These are phyloP conservation scores for Hemiscyllium ocellatum DNA, from an alignment of 2,113 vertebrate genomes.

Conservation along the genomic window DNA sequence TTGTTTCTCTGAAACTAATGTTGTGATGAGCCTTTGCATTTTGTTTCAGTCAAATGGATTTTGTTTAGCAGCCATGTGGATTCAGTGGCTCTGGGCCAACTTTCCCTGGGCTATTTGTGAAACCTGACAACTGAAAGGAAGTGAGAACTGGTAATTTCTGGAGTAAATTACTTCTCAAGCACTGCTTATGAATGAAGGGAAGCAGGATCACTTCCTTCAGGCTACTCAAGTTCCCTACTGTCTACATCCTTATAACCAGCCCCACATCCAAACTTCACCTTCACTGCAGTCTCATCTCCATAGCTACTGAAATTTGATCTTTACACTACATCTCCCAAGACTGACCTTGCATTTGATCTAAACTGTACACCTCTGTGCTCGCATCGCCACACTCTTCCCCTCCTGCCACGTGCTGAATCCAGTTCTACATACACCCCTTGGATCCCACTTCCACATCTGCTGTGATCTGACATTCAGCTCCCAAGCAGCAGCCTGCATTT, in stretches of 20 bases:
- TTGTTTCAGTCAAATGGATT: not conserved
- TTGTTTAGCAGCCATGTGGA: not conserved
- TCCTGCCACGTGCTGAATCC: too few relatives aligned
- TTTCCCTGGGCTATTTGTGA: not conserved
- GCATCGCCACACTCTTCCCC: too few relatives aligned
- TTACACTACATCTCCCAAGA: not conserved
- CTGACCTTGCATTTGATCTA: not conserved
- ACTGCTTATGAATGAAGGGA: not conserved
- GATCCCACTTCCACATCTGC: not conserved
- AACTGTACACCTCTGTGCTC: too few relatives aligned
- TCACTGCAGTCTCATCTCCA: too few relatives aligned
- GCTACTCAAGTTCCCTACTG: not conserved
- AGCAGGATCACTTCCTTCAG: not conserved
- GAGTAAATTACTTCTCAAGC: not conserved
- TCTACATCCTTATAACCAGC: not conserved
- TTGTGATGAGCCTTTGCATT: not conserved
- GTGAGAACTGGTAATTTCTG: not conserved
- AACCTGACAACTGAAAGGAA: not conserved
- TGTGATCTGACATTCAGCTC: too few relatives aligned
- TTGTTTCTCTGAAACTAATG: not conserved
- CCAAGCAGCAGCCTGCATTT: too few relatives aligned
- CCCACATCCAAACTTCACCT: too few relatives aligned
- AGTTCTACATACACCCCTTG: not conserved
- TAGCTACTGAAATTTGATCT: not conserved
- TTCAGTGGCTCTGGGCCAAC: too few relatives aligned